phyloP scores from a whole-genome alignment of 2,888 invertebrate species.

The Eumacrocentrus americanus region DNA sequence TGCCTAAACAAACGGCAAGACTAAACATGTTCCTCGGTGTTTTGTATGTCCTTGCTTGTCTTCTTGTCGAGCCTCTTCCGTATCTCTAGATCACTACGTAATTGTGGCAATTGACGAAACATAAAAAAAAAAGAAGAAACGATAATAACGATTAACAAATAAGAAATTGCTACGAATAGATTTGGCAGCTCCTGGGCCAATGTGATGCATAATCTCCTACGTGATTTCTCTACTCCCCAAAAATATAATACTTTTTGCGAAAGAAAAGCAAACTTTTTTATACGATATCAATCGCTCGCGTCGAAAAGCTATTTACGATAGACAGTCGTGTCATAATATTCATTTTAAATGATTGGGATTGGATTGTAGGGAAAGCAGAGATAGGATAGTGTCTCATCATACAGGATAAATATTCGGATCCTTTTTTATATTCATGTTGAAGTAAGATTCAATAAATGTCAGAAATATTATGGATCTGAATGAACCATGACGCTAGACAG shows the following conservation, averaged over 20 bases:
- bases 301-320: neutral
- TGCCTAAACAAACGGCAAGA: conserved; percentile 88
- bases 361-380: neutral
- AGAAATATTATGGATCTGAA: neutral
- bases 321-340: too few species aligned
- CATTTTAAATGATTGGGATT: too few species aligned
- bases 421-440: too few species aligned
- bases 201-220: conserved; percentile 26
- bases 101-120: neutral
- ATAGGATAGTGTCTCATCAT: too few species aligned
- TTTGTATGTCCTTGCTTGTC: conserved; percentile 83
- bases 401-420: too few species aligned
- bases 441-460: neutral
- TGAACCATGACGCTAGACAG: conserved; percentile 5
- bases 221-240: conserved; percentile 24
- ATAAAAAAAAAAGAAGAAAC: conserved; percentile 11
- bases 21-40: conserved; percentile 90
- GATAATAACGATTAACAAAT: conserved; percentile 6
- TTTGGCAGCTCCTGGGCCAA: conserved; percentile 4
- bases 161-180: conserved; percentile 16
- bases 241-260: conserved; percentile 14
- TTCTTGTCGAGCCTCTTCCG: conserved; percentile 54
- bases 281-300: conserved; percentile 2
- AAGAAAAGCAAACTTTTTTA: conserved; percentile 16
- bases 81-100: conserved; percentile 45